Percentiles rank a stretch among this genome's conserved stretches.
Conservation (phyloP, 2,113 vertebrate species). For the Takifugu bimaculatus region DNA sequence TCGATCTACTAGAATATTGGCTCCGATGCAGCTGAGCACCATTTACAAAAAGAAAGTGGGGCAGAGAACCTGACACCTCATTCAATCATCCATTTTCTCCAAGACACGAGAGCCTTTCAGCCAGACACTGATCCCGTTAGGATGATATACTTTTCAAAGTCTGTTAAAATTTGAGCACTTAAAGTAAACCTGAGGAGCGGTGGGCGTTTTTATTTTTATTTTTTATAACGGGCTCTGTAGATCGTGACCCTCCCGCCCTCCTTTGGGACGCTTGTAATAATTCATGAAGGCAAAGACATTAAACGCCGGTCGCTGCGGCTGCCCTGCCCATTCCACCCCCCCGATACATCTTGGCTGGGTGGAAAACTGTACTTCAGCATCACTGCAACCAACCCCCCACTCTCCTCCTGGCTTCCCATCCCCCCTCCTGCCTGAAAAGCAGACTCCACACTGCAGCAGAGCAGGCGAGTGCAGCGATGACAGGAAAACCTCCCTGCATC, state of each 20-base stretch:
- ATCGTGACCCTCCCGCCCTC: conserved; percentile 29
- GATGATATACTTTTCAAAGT: too few species aligned
- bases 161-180: too few species aligned
- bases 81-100: conserved; percentile 40
- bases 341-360: conserved; percentile 32
- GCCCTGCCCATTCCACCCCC: conserved; percentile 18
- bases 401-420: conserved; percentile 32
- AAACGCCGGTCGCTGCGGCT: conserved; percentile 39
- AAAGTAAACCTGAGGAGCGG: neutral
- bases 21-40: conserved; percentile 26
- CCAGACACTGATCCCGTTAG: too few species aligned
- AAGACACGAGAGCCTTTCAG: conserved; percentile 28
- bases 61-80: conserved; percentile 45
- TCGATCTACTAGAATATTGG: conserved; percentile 52
- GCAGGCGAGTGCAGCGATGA: conserved; percentile 47
- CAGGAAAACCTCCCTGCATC: conserved; percentile 39
- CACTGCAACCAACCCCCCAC: conserved; percentile 52
- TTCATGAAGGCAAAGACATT: conserved; percentile 57
- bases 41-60: neutral
- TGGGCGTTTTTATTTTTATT: conserved; percentile 9
- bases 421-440: conserved; percentile 59
- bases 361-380: conserved; percentile 58
- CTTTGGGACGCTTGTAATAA: conserved; percentile 59
- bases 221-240: conserved; percentile 18
- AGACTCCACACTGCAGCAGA: conserved; percentile 67